Conservation (phyloP, 1,140 invertebrate species). For the Coenobita brevimanus region DNA sequence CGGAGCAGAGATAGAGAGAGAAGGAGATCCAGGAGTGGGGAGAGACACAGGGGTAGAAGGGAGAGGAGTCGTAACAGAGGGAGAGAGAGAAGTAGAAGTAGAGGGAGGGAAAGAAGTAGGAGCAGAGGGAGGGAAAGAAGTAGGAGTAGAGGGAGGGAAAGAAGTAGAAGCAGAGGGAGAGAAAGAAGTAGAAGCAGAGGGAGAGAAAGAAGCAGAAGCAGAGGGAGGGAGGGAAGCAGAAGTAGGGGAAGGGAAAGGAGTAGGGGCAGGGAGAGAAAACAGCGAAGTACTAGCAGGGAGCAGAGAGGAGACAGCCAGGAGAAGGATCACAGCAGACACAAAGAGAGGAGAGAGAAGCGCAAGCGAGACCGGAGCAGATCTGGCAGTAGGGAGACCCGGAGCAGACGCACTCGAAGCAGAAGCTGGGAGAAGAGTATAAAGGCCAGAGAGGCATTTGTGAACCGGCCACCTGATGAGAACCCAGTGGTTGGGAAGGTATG, state of each 20-base stretch:
- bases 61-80: constrained; percentile 67
- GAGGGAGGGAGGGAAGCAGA: constrained; percentile 38
- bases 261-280: constrained; percentile 58
- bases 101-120: constrained; percentile 71
- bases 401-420: constrained; percentile 52
- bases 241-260: constrained; percentile 59
- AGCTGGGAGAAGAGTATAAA: constrained; percentile 68
- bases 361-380: constrained; percentile 37
- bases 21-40: constrained; percentile 17
- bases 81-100: constrained; percentile 36
- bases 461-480: constrained; percentile 76
- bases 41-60: constrained; percentile 7
- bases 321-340: constrained; percentile 64
- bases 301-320: constrained; percentile 59
- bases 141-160: constrained; percentile 69
- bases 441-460: constrained; percentile 72
- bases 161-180: constrained; percentile 64
- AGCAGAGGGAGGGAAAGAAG: constrained; percentile 70
- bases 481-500: constrained; percentile 76
- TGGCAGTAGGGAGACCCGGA: constrained; percentile 27
- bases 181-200: constrained; percentile 64
- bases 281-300: constrained; percentile 45
- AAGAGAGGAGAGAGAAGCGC: constrained; percentile 29
- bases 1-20: not conserved
- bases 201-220: constrained; percentile 37